Percentiles rank a stretch among this genome's conserved stretches.
phyloP scores from a whole-genome alignment of 2,888 invertebrate genomes.

The Acrobasis consociella region DNA sequence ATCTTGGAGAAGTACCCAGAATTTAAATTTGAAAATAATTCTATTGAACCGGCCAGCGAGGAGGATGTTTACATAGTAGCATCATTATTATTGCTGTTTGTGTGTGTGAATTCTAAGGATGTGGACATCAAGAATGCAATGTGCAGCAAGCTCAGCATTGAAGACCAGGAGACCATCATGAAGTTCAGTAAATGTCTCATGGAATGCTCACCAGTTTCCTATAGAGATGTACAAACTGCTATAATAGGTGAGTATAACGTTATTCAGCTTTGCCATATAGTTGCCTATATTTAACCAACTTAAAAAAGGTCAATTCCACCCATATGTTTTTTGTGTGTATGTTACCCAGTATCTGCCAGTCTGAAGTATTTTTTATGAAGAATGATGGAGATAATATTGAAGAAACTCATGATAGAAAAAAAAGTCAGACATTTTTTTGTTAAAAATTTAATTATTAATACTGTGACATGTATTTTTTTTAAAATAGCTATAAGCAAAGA shows the following conservation, averaged over 20 bases:
- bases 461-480: too few relatives aligned
- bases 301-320: too few relatives aligned
- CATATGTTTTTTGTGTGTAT: too few relatives aligned
- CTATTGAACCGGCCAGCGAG: constrained; percentile 49
- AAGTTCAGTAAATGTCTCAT: constrained; percentile 79
- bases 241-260: constrained; percentile 57
- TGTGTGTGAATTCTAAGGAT: constrained; percentile 79
- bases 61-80: constrained; percentile 68
- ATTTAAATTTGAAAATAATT: constrained; percentile 68
- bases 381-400: constrained; percentile 12
- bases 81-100: constrained; percentile 78
- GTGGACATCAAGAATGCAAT: constrained; percentile 79
- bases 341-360: too few relatives aligned
- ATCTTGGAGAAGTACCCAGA: constrained; percentile 75
- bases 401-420: too few relatives aligned
- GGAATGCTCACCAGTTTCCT: constrained; percentile 66
- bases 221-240: constrained; percentile 63
- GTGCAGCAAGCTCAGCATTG: constrained; percentile 76
- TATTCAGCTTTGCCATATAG: too few relatives aligned
- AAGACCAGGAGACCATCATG: constrained; percentile 80
- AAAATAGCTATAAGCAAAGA: too few relatives aligned
- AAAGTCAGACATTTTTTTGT: too few relatives aligned
- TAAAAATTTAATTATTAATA: too few relatives aligned
- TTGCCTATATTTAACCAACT: too few relatives aligned
- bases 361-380: too few relatives aligned